These are phyloP conservation scores for Lucifuga dentata DNA, from an alignment of 2,113 vertebrate species.

Conservation along the genomic window DNA sequence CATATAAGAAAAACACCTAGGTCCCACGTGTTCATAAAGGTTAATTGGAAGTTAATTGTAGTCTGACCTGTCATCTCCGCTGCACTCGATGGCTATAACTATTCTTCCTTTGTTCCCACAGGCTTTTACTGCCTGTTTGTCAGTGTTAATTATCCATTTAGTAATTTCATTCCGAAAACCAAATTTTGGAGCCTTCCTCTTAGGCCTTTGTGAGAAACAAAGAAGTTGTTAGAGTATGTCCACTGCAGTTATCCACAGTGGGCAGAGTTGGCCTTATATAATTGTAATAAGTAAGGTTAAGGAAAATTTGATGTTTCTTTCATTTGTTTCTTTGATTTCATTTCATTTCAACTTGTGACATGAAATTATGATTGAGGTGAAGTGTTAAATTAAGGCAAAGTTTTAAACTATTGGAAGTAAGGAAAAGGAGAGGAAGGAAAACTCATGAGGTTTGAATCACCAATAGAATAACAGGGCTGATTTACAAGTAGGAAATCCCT, in stretches of 20 bases:
- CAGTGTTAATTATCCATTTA: conserved; percentile 36
- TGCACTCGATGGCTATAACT: conserved; percentile 19
- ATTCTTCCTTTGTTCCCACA: conserved; percentile 1
- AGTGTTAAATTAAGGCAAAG: too few relatives aligned
- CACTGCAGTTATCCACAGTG: not conserved
- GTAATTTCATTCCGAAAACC: conserved; percentile 40
- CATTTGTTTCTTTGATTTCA: too few relatives aligned
- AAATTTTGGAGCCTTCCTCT: conserved; percentile 9
- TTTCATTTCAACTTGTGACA: too few relatives aligned
- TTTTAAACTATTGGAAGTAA: too few relatives aligned
- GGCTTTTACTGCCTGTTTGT: conserved; percentile 3
- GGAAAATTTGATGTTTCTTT: too few relatives aligned
- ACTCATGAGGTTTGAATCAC: too few relatives aligned
- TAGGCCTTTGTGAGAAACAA: conserved; percentile 25
- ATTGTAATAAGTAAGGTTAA: too few relatives aligned
- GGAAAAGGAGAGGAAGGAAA: too few relatives aligned
- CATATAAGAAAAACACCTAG: not conserved
- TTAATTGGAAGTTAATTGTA: conserved; percentile 49
- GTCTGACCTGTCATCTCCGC: conserved; percentile 23
- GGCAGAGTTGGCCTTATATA: too few relatives aligned
- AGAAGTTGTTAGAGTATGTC: conserved; percentile 9
- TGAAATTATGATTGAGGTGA: too few relatives aligned
- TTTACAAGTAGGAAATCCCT: too few relatives aligned
- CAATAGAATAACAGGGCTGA: too few relatives aligned
- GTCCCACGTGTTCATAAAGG: conserved; percentile 11